Evolutionary conservation across 2,113 vertebrate species (phyloP).

Genomic region (Orcinus orca): DNA sequence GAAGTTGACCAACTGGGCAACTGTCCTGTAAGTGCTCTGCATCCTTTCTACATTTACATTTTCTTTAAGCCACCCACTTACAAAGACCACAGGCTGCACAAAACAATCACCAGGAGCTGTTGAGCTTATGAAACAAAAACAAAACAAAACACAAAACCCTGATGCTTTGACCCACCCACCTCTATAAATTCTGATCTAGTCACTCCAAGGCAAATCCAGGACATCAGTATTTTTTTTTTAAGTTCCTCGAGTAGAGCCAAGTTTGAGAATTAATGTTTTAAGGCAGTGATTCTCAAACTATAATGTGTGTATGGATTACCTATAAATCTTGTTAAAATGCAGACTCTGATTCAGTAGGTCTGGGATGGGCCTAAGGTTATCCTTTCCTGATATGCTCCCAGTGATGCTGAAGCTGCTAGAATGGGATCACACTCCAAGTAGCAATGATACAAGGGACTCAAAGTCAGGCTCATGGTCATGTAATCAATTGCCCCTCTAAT

Average conservation of each 20-base stretch:
- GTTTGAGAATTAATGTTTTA: not conserved
- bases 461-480: not conserved
- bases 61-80: not conserved
- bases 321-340: not conserved
- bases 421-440: not conserved
- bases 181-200: not conserved
- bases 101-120: not conserved
- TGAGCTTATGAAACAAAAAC: not conserved
- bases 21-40: not conserved
- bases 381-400: not conserved
- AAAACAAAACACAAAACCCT: not conserved
- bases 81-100: not conserved
- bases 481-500: not conserved
- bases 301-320: not conserved
- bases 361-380: not conserved
- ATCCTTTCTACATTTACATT: not conserved
- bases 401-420: not conserved
- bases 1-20: too few species aligned
- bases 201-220: not conserved
- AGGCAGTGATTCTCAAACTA: not conserved
- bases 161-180: not conserved
- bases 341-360: not conserved
- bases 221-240: not conserved
- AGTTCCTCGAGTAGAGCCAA: not conserved
- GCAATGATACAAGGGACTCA: not conserved